Conservation (phyloP, 1,140 invertebrate species). For the Drosophila paulistorum region DNA sequence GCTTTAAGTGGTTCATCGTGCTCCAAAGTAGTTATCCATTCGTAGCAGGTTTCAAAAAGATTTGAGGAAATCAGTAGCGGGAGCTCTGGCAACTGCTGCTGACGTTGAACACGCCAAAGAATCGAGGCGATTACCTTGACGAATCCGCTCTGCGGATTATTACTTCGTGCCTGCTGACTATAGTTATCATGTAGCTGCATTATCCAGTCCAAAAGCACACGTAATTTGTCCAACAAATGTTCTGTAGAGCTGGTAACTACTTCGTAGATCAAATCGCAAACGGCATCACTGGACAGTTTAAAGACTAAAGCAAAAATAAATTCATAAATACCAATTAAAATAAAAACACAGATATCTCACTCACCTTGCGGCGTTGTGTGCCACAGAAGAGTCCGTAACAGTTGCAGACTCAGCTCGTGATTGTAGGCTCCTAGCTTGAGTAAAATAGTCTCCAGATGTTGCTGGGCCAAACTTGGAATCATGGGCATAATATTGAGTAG, state of each 20-base stretch:
- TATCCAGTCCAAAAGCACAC: slow-evolving; percentile 75
- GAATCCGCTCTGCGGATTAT: slow-evolving; percentile 82
- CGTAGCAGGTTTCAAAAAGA: slow-evolving; percentile 89
- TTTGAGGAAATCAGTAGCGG: slow-evolving; percentile 87
- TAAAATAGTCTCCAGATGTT: slow-evolving; percentile 86
- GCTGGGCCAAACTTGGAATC: slow-evolving; percentile 85
- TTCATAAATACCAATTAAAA: not conserved
- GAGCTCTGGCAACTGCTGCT: slow-evolving; percentile 86
- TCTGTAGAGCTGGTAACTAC: slow-evolving; percentile 87
- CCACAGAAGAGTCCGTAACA: slow-evolving; percentile 86
- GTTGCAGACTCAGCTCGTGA: slow-evolving; percentile 85
- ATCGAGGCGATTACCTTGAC: slow-evolving; percentile 89
- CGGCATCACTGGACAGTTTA: slow-evolving; percentile 85
- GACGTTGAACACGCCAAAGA: slow-evolving; percentile 90
- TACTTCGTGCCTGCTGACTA: slow-evolving; percentile 67
- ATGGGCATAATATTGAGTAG: slow-evolving; percentile 88
- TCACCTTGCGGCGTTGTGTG: slow-evolving; percentile 83
- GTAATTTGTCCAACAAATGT: slow-evolving; percentile 83
- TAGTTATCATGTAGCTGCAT: slow-evolving; percentile 73
- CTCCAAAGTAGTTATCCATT: slow-evolving; percentile 89
- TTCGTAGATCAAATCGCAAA: slow-evolving; percentile 91
- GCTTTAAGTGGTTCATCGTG: slow-evolving; percentile 89
- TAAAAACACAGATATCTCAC: not conserved
- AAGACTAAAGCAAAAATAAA: slow-evolving; percentile 54
- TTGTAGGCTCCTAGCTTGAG: slow-evolving; percentile 86